Base-by-base conservation (phyloP, 2,888 invertebrate genomes). In the Hofmannophila pseudospretella region DNA sequence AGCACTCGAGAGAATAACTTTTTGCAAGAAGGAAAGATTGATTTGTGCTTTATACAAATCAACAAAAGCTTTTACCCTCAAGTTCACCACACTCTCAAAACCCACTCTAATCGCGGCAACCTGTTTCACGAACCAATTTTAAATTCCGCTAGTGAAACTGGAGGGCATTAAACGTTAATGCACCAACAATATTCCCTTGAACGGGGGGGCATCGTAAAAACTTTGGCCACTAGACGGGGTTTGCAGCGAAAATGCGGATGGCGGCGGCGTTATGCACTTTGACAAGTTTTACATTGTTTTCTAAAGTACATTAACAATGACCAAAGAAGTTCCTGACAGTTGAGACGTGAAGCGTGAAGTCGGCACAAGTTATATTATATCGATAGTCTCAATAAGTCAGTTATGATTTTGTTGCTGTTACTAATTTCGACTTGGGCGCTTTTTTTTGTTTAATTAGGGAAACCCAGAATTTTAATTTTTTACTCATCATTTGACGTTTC, bases 141-240 rank as follows among this genome's bases (percentile, higher is more conserved):
- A 77, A 81, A 74, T 75, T 78, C 61, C 52, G 43, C 49, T 47
- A 71, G 64, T 65, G 61, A 58, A 71, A 74, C 68, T 54, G 54
- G 59, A 65, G 60, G 56, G 68, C 62, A 73, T 79, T 78, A 77
- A 80, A 75, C 75, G 71, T 76, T 79, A 81, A 82, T 80, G 79
- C 76, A 79, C 73, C 75, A 72, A 78, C 79, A 74, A 78, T 80
- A 79, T 77, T 68, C 72, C 56, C 62, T 44, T 58, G 65, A 59
- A 67, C 69, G 64, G 64, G 68, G 64, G 64, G 68, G 63, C 52
- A 67, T 76, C 79, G 79, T 82, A 81, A 84, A 84, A 82, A 84
- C 80, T 84, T 84, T 69, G 58, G 58, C 67, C 67, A 63, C 71
- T 70, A 67, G 63, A 22, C 34, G 14, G n/a, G 11, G 51, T 58